Evolutionary conservation across 2,888 invertebrate genomes (phyloP).

Genomic region (Erebia palarica): DNA sequence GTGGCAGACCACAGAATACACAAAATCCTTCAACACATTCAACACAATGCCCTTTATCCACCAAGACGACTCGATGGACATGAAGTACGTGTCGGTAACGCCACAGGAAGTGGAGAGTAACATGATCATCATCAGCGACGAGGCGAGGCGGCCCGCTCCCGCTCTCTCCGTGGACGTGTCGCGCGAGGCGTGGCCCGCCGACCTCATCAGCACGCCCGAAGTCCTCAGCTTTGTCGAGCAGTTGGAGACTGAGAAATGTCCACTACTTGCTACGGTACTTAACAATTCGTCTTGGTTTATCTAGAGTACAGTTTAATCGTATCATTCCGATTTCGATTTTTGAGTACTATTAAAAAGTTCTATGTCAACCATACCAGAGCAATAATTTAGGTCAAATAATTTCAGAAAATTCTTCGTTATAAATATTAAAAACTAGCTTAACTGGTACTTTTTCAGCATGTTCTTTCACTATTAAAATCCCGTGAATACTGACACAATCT

Average conservation of each 20-base stretch:
- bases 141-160: slow-evolving; percentile 37
- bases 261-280: slow-evolving; percentile 52
- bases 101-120: slow-evolving; percentile 70
- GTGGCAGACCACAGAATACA: slow-evolving; percentile 58
- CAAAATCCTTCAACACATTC: slow-evolving; percentile 55
- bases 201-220: slow-evolving; percentile 74
- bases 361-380: too few relatives aligned
- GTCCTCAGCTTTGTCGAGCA: slow-evolving; percentile 73
- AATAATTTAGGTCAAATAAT: too few relatives aligned
- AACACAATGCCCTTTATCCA: slow-evolving; percentile 69
- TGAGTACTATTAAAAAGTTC: too few relatives aligned
- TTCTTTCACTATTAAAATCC: too few relatives aligned
- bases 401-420: neutral
- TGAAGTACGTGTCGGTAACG: slow-evolving; percentile 63
- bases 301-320: neutral
- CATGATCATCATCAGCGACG: slow-evolving; percentile 57
- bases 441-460: too few relatives aligned
- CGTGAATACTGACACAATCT: too few relatives aligned
- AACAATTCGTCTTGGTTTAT: slow-evolving; percentile 42
- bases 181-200: slow-evolving; percentile 53
- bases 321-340: neutral
- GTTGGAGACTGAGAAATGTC: slow-evolving; percentile 68
- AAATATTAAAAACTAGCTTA: neutral
- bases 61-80: slow-evolving; percentile 69
- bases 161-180: slow-evolving; percentile 63